These are phyloP conservation scores for Nycticebus coucang DNA, from an alignment of 2,113 vertebrate genomes.

Conservation along the genomic window DNA sequence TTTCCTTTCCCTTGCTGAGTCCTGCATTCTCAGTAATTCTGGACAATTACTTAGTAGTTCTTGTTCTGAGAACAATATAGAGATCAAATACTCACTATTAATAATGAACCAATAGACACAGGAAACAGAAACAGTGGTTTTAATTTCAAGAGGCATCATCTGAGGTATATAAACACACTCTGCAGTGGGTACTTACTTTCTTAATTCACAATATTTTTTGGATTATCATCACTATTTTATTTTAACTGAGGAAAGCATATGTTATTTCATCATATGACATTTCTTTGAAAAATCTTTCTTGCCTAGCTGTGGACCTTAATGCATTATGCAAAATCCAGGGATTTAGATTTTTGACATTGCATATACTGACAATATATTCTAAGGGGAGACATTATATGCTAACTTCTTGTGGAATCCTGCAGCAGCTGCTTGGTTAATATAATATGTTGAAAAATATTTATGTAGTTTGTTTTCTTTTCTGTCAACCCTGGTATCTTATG, in stretches of 20 bases:
- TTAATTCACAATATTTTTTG: constrained; percentile 78
- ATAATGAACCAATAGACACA: constrained; percentile 66
- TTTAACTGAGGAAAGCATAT: constrained; percentile 78
- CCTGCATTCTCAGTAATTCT: constrained; percentile 74
- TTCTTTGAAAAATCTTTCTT: constrained; percentile 89
- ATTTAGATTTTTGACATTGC: constrained; percentile 91
- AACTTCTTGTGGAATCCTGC: constrained; percentile 89
- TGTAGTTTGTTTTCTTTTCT: constrained; percentile 92
- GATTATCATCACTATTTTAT: constrained; percentile 71
- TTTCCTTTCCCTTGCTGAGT: constrained; percentile 69
- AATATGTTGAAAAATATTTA: constrained; percentile 94
- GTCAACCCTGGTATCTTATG: constrained; percentile 89
- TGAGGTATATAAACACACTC: constrained; percentile 72
- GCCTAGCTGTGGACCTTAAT: constrained; percentile 90
- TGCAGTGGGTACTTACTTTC: constrained; percentile 58
- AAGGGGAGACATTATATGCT: constrained; percentile 91
- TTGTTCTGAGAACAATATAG: constrained; percentile 70
- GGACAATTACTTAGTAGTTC: constrained; percentile 76
- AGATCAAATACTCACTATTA: constrained; percentile 69
- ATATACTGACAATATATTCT: constrained; percentile 89
- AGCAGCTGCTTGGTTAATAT: constrained; percentile 92
- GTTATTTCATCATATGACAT: constrained; percentile 88
- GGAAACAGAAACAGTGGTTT: constrained; percentile 69
- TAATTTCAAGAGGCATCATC: constrained; percentile 79
- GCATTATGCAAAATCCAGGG: constrained; percentile 91